These are phyloP conservation scores for Schizaphis graminum DNA, from an alignment of 2,888 invertebrate species.

Conservation along the genomic window DNA sequence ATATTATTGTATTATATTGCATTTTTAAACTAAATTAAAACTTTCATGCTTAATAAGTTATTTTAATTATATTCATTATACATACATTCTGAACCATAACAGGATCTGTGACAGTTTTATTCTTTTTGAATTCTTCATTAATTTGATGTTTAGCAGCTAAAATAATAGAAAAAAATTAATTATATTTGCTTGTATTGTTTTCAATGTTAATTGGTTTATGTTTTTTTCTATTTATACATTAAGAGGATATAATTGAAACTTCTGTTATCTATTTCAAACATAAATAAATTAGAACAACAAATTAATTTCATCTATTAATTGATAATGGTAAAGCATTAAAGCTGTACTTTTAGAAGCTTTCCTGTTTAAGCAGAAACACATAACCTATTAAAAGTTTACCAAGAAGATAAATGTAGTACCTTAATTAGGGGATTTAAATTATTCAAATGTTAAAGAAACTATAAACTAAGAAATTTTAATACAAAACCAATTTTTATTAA, in stretches of 20 bases:
- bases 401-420: not conserved
- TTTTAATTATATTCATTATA: not conserved
- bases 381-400: not conserved
- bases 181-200: not conserved
- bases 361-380: not conserved
- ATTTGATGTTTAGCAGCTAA: constrained; percentile 79
- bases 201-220: not conserved
- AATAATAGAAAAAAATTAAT: constrained; percentile 45
- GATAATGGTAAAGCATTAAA: no score
- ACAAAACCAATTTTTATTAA: not conserved
- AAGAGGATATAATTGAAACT: not conserved
- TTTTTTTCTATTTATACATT: not conserved
- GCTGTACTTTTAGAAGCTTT: no score
- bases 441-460: not conserved
- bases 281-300: not conserved
- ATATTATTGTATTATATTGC: not conserved
- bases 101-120: constrained; percentile 76
- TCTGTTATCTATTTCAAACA: not conserved
- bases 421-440: not conserved
- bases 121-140: constrained; percentile 81
- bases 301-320: not conserved
- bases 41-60: not conserved
- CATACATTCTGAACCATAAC: constrained; percentile 77
- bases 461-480: not conserved
- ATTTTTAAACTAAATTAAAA: not conserved